Evolutionary conservation across 2,888 invertebrate genomes (phyloP), one percentile per base, ranked within the genome.

Genomic region (Yponomeuta plumbellus): DNA sequence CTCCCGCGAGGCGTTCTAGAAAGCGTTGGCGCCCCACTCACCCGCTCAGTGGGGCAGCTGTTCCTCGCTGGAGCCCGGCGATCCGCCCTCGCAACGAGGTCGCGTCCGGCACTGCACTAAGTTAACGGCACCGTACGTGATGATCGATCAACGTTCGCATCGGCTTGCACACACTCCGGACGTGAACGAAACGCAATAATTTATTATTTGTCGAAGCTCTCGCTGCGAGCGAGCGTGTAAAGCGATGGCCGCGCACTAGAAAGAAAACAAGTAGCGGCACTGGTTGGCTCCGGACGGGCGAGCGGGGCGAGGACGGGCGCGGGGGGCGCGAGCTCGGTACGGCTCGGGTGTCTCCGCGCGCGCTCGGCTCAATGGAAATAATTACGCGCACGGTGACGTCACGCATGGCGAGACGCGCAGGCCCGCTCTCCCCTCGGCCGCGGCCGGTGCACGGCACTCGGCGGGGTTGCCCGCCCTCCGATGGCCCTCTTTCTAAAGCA

Each of bases 231-330:
- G 82, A 75, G 74, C 85, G 76, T 76, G 75, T 70, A 70, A 77
- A 79, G 79, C 73, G 85, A 79, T 83, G 82, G 78, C 74, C 84
- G 88, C 86, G 86, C 82, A 89, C 89, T 90, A 86, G 87, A 86
- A 84, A 83, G 77, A 76, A 81, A 79, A 80, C 76, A 17, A 79
- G 66, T 13, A 34, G 26, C 5, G 21, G 81, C 80, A 82, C 86
- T 80, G 83, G 88, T 87, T 82, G 88, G 89, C 86, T 84, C 78
- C 84, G 86, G 81, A 11, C 21, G 39, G 62, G 58, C 39, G 66
- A 21, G 39, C 17, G 61, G 44, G n/a, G 66, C 61, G 21, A 77
- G 73, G 77, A 69, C 69, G 69, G 71, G 63, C 73, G 70, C 74
- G 77, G 73, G 78, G 69, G 69, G 70, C 71, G 63, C 73, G 70